Conservation (phyloP, 2,888 invertebrate genomes). For the Clitarchus hookeri region DNA sequence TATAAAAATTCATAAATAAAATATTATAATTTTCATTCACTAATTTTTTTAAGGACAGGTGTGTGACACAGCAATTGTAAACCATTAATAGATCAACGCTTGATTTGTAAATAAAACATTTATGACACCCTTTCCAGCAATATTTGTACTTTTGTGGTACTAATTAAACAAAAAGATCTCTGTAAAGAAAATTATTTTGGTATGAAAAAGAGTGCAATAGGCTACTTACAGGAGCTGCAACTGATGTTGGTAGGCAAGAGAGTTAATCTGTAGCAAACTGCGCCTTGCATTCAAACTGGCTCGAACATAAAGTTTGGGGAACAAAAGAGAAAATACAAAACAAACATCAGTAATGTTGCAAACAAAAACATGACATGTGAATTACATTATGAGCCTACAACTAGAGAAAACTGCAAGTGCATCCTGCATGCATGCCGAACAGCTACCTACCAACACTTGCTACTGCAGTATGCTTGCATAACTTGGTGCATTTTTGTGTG, state of each 20-base stretch:
- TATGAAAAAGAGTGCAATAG: conserved; percentile 23
- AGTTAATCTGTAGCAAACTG: conserved; percentile 74
- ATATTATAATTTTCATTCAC: too few species aligned
- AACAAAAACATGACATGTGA: conserved; percentile 14
- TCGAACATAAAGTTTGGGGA: conserved; percentile 50
- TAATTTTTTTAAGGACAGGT: too few species aligned
- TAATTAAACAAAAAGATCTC: background rate
- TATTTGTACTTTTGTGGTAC: too few species aligned
- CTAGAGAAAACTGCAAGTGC: background rate
- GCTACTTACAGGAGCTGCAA: conserved; percentile 72
- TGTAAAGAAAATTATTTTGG: conserved; percentile 37
- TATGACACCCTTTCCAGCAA: too few species aligned
- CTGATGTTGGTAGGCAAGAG: conserved; percentile 71
- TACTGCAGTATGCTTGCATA: background rate
- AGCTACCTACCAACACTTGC: background rate
- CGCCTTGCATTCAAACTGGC: conserved; percentile 65
- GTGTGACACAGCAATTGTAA: too few species aligned
- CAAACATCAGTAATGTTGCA: conserved; percentile 37
- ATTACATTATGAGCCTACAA: background rate
- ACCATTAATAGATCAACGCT: too few species aligned
- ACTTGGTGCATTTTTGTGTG: too few species aligned
- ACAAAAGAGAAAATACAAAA: conserved; percentile 44
- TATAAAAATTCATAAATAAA: too few species aligned
- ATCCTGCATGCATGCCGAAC: background rate
- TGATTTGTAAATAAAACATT: too few species aligned